Conservation (phyloP, 1,140 invertebrate species). For the Anadara kagoshimensis region DNA sequence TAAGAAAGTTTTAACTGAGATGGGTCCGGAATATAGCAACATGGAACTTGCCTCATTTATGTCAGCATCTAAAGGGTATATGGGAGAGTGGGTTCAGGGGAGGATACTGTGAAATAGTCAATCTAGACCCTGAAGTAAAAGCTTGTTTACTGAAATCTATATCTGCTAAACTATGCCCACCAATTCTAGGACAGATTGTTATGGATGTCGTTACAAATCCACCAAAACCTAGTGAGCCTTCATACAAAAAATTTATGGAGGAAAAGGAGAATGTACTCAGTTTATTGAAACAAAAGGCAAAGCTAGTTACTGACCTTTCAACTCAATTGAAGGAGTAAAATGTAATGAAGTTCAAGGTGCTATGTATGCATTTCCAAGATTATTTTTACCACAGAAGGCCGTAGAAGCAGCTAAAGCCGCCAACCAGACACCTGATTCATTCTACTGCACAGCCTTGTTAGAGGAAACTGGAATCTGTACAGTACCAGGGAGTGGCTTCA, state of each 20-base stretch:
- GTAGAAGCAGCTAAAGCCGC: slow-evolving; percentile 73
- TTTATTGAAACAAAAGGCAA: slow-evolving; percentile 85
- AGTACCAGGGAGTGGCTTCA: slow-evolving; percentile 96
- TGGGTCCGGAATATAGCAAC: slow-evolving; percentile 87
- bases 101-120: slow-evolving; percentile 93
- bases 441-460: slow-evolving; percentile 94
- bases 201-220: slow-evolving; percentile 86
- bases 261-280: slow-evolving; percentile 88
- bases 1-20: slow-evolving; percentile 92
- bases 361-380: slow-evolving; percentile 95
- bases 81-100: slow-evolving; percentile 91
- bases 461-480: slow-evolving; percentile 92
- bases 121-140: slow-evolving; percentile 87
- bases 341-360: slow-evolving; percentile 93
- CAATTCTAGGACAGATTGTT: slow-evolving; percentile 89
- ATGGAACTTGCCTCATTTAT: slow-evolving; percentile 97
- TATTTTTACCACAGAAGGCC: slow-evolving; percentile 74
- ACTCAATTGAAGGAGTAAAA: slow-evolving; percentile 90
- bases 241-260: slow-evolving; percentile 75
- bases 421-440: slow-evolving; percentile 85
- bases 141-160: slow-evolving; percentile 90
- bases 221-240: slow-evolving; percentile 87
- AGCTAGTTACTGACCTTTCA: slow-evolving; percentile 94
- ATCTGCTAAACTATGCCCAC: slow-evolving; percentile 94
- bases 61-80: slow-evolving; percentile 94